phyloP scores from a whole-genome alignment of 2,888 invertebrate species.

The Drosophila dives region DNA sequence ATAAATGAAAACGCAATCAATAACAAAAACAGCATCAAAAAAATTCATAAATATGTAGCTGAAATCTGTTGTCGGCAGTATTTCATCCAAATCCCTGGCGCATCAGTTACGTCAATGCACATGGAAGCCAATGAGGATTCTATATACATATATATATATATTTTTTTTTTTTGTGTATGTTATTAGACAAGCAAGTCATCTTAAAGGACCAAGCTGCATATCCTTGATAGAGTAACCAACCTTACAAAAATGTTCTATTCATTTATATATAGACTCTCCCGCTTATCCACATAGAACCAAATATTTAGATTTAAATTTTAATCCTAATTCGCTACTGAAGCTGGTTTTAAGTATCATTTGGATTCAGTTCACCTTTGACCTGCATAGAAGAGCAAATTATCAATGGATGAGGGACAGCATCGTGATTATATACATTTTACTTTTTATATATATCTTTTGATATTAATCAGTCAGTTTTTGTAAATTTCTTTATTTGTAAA shows the following conservation, averaged over 20 bases:
- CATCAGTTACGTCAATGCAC: conserved; percentile 1
- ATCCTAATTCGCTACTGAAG: no score
- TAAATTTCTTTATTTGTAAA: neutral
- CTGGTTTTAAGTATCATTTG: neutral
- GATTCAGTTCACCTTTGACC: neutral
- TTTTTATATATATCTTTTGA: neutral
- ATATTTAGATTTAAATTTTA: no score
- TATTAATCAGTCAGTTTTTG: neutral
- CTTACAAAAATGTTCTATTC: neutral
- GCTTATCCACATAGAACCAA: neutral
- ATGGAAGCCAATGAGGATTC: neutral
- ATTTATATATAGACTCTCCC: neutral
- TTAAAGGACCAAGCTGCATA: neutral
- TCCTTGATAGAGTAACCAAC: neutral
- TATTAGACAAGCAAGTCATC: neutral
- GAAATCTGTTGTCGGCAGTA: conserved; percentile 28
- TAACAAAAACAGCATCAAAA: neutral
- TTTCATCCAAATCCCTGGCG: conserved; percentile 12
- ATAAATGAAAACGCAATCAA: neutral
- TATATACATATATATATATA: neutral
- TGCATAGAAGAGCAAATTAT: neutral
- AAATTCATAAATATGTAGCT: conserved; percentile 18
- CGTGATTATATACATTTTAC: neutral
- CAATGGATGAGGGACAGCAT: neutral
- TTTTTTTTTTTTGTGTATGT: no score